Conservation (phyloP, 2,888 invertebrate genomes). For the Galerucella calmariensis region DNA sequence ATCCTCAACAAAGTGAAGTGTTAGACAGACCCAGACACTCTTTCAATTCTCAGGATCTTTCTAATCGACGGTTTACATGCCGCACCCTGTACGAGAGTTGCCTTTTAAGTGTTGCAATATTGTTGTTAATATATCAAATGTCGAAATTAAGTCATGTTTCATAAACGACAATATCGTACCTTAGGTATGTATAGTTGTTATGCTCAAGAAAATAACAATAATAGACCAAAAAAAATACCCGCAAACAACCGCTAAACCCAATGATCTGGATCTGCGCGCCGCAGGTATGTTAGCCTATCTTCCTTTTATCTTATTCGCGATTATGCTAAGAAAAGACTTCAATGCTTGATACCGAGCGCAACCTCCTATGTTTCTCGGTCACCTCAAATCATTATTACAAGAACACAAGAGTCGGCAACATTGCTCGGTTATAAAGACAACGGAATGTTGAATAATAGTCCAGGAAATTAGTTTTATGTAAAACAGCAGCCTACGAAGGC, state of each 20-base stretch:
- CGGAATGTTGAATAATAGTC: slow-evolving; percentile 31
- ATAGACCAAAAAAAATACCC: neutral
- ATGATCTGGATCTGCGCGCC: neutral
- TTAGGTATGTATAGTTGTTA: neutral
- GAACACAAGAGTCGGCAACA: slow-evolving; percentile 7
- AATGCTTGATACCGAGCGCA: slow-evolving; percentile 14
- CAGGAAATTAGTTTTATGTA: slow-evolving; percentile 22
- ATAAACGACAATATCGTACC: neutral
- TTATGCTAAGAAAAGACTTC: slow-evolving; percentile 1
- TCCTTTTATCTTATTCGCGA: neutral
- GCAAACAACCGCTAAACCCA: neutral
- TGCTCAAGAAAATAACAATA: neutral
- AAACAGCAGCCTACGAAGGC: slow-evolving; percentile 15
- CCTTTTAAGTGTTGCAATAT: no score
- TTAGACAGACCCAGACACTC: no score
- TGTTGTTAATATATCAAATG: no score
- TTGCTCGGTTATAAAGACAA: slow-evolving; percentile 9
- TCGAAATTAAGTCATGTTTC: no score
- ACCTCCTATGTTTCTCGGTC: neutral
- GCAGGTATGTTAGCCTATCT: neutral
- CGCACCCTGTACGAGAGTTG: no score
- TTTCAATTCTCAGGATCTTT: no score
- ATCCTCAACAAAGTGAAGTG: no score
- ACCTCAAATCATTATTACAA: neutral
- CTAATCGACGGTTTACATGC: no score